Base-by-base conservation (phyloP, 2,797 vertebrate genomes). In the Gobionotothen gibberifrons region DNA sequence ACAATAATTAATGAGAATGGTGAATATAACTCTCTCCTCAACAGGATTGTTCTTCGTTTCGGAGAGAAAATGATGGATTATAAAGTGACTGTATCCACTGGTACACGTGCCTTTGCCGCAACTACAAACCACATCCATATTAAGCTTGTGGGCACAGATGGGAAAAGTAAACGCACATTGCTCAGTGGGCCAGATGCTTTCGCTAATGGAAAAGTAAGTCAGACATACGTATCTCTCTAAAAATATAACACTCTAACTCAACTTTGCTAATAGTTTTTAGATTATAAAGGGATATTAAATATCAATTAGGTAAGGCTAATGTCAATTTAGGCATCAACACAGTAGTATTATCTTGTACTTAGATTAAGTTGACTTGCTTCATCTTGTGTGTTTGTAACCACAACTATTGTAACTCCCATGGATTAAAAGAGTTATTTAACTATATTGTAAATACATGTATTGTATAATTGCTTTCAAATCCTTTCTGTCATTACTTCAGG, bases 171-270 rank as follows among this genome's bases (percentile, higher is more conserved):
- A 0, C 80, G 22, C 10, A 59, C n/a, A n/a, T n/a, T n/a, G n/a
- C n/a, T n/a, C n/a, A n/a, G n/a, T n/a, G n/a, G n/a, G n/a, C n/a
- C n/a, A n/a, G n/a, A n/a, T n/a, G n/a, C n/a, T n/a, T n/a, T n/a
- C n/a, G n/a, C n/a, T n/a, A n/a, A n/a, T n/a, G n/a, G 85, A 84
- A 11, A 55, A 0, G 91, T 92, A 79, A 89, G 90, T 90, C 11
- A 62, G 14, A 22, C 42, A 40, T 29, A 21, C 21, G n/a, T 21
- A 21, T 22, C 22, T 1, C 12, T 26, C 10, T 14, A 9, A 61
- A 48, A 9, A 5, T 39, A 21, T 21, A 9, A 26, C 19, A 51
- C 3, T 5, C 9, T 32, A 9, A 8, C 10, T 54, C 14, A 69
- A 17, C 13, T 44, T 14, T 26, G 1, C n/a, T 14, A 8, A 10